phyloP scores from a whole-genome alignment of 64 coral and sea anemone genomes.

The Hydrozoanthus tunicans region DNA sequence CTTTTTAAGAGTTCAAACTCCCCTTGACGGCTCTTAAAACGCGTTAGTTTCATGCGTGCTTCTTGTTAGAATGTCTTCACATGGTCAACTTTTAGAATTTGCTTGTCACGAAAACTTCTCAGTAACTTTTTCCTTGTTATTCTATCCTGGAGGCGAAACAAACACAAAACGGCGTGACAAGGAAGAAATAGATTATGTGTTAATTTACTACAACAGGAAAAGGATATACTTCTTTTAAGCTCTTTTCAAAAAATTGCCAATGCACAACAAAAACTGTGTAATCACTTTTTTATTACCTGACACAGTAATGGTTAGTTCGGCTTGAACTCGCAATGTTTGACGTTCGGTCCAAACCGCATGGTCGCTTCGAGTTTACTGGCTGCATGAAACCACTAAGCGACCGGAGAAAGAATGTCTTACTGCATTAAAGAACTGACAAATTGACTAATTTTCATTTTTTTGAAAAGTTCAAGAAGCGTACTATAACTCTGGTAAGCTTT shows the following conservation, averaged over 20 bases:
- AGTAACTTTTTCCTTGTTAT: neutral
- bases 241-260: neutral
- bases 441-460: too few relatives aligned
- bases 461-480: too few relatives aligned
- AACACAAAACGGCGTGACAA: neutral
- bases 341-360: too few relatives aligned
- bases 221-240: neutral
- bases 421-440: too few relatives aligned
- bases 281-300: conserved; percentile 28
- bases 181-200: conserved; percentile 25
- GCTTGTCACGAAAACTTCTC: neutral
- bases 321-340: neutral
- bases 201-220: conserved; percentile 27
- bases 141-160: neutral
- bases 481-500: too few relatives aligned
- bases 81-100: too few relatives aligned
- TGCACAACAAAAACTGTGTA: conserved; percentile 27
- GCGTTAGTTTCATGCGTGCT: neutral
- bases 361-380: too few relatives aligned
- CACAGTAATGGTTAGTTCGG: neutral
- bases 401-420: too few relatives aligned
- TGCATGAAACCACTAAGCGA: too few relatives aligned
- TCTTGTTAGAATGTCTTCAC: neutral
- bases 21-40: neutral
- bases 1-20: neutral